A percentile compares a stretch with the other conserved stretches of the same genome.
These are phyloP conservation scores for Microchrysa polita DNA, from an alignment of 2,888 invertebrate species.

Conservation along the genomic window DNA sequence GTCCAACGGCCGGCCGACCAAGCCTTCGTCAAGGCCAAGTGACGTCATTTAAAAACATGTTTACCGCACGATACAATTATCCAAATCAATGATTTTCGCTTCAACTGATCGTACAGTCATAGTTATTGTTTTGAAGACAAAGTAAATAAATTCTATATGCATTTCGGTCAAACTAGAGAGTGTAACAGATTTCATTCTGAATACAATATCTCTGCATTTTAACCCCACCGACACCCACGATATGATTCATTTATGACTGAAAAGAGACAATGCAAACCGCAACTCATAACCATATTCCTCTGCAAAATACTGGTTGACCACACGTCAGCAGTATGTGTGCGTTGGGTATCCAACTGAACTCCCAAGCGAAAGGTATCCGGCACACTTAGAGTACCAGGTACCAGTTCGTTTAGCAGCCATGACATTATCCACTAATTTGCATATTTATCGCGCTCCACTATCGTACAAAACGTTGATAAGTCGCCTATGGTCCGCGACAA, in stretches of 20 bases:
- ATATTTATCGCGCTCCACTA: slow-evolving; percentile 8
- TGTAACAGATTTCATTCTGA: too few species aligned
- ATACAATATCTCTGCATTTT: too few species aligned
- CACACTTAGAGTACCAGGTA: background rate
- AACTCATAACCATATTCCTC: background rate
- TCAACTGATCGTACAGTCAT: too few species aligned
- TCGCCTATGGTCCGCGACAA: background rate
- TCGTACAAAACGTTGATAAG: background rate
- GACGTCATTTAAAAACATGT: too few species aligned
- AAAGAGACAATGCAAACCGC: background rate
- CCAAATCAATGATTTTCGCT: too few species aligned
- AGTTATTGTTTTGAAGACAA: too few species aligned
- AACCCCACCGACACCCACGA: background rate
- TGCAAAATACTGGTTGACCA: background rate
- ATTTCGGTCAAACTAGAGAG: too few species aligned
- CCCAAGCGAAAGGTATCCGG: slow-evolving; percentile 25
- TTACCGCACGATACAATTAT: too few species aligned
- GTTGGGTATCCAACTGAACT: background rate
- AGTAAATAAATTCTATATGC: too few species aligned
- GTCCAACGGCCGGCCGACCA: too few species aligned
- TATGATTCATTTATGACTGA: slow-evolving; percentile 5
- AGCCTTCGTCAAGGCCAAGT: too few species aligned
- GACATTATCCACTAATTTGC: slow-evolving; percentile 32
- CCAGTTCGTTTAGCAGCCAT: slow-evolving; percentile 3
- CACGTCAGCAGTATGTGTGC: background rate